phyloP scores from a whole-genome alignment of 2,113 vertebrate genomes.

The Mugil cephalus region DNA sequence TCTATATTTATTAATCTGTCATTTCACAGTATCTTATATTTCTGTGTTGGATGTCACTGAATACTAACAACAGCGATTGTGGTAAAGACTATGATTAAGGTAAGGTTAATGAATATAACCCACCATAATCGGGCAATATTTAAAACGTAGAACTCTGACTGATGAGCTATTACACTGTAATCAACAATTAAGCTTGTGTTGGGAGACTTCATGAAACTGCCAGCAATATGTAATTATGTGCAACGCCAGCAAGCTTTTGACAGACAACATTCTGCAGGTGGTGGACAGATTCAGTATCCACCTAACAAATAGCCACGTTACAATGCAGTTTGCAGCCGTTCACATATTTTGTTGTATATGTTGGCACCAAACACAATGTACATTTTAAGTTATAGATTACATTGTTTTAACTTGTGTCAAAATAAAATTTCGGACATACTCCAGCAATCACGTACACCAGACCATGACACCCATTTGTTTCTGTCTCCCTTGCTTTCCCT shows the following conservation, averaged over 20 bases:
- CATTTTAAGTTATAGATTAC: not conserved
- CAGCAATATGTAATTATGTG: conserved; percentile 12
- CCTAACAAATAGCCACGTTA: not conserved
- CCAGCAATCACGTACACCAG: not conserved
- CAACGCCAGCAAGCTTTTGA: conserved; percentile 10
- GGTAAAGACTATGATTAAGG: not conserved
- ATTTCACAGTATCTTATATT: not conserved
- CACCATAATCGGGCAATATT: not conserved
- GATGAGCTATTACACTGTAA: conserved; percentile 4
- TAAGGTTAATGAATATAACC: not conserved
- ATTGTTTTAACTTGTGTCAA: conserved; percentile 2
- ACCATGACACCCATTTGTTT: conserved; percentile 48
- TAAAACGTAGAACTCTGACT: conserved; percentile 10
- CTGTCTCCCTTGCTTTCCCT: conserved; percentile 38
- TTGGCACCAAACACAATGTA: not conserved
- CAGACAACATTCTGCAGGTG: conserved; percentile 20
- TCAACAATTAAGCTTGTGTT: conserved; percentile 13
- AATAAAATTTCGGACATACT: conserved; percentile 12
- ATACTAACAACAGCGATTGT: not conserved
- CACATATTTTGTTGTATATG: not conserved
- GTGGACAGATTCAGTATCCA: conserved; percentile 26
- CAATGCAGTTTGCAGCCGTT: not conserved
- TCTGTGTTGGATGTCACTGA: not conserved
- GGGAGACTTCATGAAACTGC: conserved; percentile 9
- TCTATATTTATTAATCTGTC: too few relatives aligned